A percentile compares a stretch with the other conserved stretches of the same genome.
These are phyloP conservation scores for Sylvicola fuscatus DNA, from an alignment of 2,888 invertebrate genomes.

Conservation along the genomic window DNA sequence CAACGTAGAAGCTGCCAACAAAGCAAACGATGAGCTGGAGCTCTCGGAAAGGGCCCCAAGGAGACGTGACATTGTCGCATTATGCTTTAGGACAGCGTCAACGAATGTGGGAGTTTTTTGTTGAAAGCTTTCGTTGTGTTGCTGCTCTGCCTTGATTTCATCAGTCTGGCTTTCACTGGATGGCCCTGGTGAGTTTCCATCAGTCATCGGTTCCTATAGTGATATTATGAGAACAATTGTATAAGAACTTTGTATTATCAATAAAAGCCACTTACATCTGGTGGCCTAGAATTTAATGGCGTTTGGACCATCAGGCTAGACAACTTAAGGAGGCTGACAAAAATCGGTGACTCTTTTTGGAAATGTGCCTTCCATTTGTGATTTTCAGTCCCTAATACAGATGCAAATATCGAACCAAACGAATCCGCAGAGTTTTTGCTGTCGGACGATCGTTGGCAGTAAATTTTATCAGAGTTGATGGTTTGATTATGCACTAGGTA, in stretches of 20 bases:
- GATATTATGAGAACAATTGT: too few species aligned
- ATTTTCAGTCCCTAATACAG: slow-evolving; percentile 40
- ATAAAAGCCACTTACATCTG: slow-evolving; percentile 23
- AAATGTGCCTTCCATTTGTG: slow-evolving; percentile 20
- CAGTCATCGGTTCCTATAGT: slow-evolving; percentile 25
- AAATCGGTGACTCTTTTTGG: slow-evolving; percentile 35
- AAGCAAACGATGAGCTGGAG: slow-evolving; percentile 44
- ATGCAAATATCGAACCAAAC: slow-evolving; percentile 58
- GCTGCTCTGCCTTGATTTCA: slow-evolving; percentile 60
- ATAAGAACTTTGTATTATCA: too few species aligned
- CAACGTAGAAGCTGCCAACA: slow-evolving; percentile 31
- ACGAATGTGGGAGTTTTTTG: slow-evolving; percentile 46
- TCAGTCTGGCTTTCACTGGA: slow-evolving; percentile 46
- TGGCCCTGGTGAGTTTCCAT: neutral
- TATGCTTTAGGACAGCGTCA: slow-evolving; percentile 57
- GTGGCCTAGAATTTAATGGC: slow-evolving; percentile 31
- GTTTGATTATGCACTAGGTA: slow-evolving; percentile 32
- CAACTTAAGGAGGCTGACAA: slow-evolving; percentile 49
- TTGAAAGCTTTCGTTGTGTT: slow-evolving; percentile 23
- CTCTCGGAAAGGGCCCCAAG: slow-evolving; percentile 63
- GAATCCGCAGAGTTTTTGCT: slow-evolving; percentile 31
- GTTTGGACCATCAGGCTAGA: slow-evolving; percentile 39
- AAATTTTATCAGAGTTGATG: slow-evolving; percentile 31
- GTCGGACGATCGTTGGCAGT: slow-evolving; percentile 32
- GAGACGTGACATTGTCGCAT: slow-evolving; percentile 63